These are phyloP conservation scores for Drosophila baimaii DNA, from an alignment of 1,140 invertebrate genomes.

Conservation along the genomic window DNA sequence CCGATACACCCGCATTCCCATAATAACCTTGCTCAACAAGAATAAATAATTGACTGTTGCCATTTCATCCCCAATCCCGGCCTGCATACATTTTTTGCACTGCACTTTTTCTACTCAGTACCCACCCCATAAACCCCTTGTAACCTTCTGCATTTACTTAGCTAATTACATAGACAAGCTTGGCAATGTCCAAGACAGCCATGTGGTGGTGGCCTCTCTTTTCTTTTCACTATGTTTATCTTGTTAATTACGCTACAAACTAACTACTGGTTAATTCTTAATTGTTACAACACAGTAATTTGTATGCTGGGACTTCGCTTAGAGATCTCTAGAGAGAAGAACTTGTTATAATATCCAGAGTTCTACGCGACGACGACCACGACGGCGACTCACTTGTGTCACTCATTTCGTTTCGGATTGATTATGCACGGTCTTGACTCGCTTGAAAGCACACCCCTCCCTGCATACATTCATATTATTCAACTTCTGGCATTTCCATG, in stretches of 20 bases:
- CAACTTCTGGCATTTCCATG: slow-evolving; percentile 63
- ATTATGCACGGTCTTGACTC: slow-evolving; percentile 74
- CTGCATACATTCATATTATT: slow-evolving; percentile 16
- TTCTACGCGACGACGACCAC: slow-evolving; percentile 21
- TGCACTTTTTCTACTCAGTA: slow-evolving; percentile 9
- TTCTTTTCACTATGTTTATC: slow-evolving; percentile 49
- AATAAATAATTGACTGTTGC: slow-evolving; percentile 32
- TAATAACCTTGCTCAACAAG: slow-evolving; percentile 30
- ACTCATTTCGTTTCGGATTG: slow-evolving; percentile 49
- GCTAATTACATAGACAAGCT: slow-evolving; percentile 37
- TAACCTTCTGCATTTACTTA: slow-evolving; percentile 31
- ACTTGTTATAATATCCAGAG: slow-evolving; percentile 40
- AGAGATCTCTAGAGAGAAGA: slow-evolving; percentile 20
- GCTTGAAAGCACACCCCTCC: slow-evolving; percentile 47
- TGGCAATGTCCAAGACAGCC: slow-evolving; percentile 17
- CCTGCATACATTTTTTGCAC: slow-evolving; percentile 33
- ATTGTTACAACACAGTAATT: slow-evolving; percentile 70
- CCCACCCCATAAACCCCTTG: neutral
- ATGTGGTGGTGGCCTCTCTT: neutral
- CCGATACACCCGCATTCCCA: slow-evolving; percentile 23
- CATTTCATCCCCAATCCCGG: slow-evolving; percentile 7
- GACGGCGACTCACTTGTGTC: slow-evolving; percentile 51
- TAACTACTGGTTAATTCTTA: slow-evolving; percentile 76
- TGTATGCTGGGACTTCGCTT: slow-evolving; percentile 21
- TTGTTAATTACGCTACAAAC: slow-evolving; percentile 72